Conservation (phyloP, 2,888 invertebrate species). For the Mimas tiliae region DNA sequence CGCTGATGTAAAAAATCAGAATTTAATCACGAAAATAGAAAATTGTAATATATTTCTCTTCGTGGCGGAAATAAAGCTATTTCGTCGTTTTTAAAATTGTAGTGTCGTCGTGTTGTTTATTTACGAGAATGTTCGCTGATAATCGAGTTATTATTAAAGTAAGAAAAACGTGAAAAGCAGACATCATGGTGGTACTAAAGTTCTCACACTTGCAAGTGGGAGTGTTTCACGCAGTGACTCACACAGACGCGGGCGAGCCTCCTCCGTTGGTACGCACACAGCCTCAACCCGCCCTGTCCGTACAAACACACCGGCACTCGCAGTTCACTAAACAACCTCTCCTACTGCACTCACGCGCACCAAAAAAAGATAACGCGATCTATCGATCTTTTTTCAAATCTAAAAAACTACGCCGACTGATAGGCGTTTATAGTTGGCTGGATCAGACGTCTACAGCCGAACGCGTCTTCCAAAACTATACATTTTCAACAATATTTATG, state of each 20-base stretch:
- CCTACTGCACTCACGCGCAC: slow-evolving; percentile 84
- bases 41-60: too few species aligned
- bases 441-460: slow-evolving; percentile 72
- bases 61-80: too few species aligned
- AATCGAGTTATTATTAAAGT: slow-evolving; percentile 12
- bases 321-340: slow-evolving; percentile 82
- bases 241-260: slow-evolving; percentile 64
- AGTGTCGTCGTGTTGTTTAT: background rate
- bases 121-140: background rate
- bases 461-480: slow-evolving; percentile 66
- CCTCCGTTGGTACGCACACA: slow-evolving; percentile 70
- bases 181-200: slow-evolving; percentile 58
- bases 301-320: slow-evolving; percentile 81
- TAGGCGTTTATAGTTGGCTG: slow-evolving; percentile 75
- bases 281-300: slow-evolving; percentile 56
- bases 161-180: slow-evolving; percentile 31
- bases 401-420: slow-evolving; percentile 69
- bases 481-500: slow-evolving; percentile 77
- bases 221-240: slow-evolving; percentile 77
- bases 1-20: background rate
- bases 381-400: slow-evolving; percentile 81
- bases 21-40: background rate
- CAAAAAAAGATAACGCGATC: slow-evolving; percentile 83
- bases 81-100: too few species aligned
- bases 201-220: slow-evolving; percentile 70